Conservation (phyloP, 2,797 vertebrate genomes). For the Gastrophryne carolinensis region DNA sequence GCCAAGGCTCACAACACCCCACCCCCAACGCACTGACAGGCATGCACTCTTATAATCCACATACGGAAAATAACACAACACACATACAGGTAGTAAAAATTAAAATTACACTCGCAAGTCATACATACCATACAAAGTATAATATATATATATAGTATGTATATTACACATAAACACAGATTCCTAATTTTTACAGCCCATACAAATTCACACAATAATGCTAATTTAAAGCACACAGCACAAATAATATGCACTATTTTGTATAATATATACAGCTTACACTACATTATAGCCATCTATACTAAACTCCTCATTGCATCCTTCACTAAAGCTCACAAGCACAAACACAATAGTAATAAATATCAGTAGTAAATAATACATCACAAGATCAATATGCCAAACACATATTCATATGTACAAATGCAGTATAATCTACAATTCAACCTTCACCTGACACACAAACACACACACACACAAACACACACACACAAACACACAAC, state of each 20-base stretch:
- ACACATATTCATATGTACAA: no score
- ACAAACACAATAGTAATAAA: no score
- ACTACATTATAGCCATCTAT: no score
- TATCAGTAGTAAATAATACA: no score
- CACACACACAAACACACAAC: neutral
- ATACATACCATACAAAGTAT: neutral
- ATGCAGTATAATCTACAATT: neutral
- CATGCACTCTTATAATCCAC: neutral
- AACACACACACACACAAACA: neutral
- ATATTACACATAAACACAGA: neutral
- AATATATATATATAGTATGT: no score
- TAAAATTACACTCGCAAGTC: neutral
- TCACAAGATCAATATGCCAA: no score
- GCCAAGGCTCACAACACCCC: neutral
- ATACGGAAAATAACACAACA: no score
- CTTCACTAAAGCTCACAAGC: no score
- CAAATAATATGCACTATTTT: neutral
- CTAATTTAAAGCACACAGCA: no score
- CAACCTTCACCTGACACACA: neutral
- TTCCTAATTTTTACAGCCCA: neutral
- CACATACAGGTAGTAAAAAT: no score
- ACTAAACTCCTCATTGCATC: no score
- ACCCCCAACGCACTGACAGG: constrained; percentile 1
- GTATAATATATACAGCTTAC: no score
- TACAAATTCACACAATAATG: neutral